Percentiles rank a stretch among this genome's conserved stretches.
Conservation (phyloP, 2,888 invertebrate species). For the Esperia sulphurella region DNA sequence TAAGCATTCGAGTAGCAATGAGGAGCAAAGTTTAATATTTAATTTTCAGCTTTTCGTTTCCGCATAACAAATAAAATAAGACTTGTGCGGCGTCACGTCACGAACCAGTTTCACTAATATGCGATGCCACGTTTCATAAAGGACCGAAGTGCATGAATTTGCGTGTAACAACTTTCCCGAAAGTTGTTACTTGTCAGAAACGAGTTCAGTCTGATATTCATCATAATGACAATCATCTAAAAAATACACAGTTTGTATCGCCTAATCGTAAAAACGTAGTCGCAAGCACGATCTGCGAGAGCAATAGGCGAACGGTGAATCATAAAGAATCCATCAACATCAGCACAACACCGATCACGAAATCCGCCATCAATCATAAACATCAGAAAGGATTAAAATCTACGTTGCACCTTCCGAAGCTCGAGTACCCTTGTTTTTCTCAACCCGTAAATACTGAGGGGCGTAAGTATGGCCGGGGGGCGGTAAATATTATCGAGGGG, state of each 20-base stretch:
- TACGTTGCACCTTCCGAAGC: constrained; percentile 78
- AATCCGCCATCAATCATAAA: constrained; percentile 79
- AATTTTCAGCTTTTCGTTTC: constrained; percentile 11
- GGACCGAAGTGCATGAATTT: constrained; percentile 2
- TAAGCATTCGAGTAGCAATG: neutral
- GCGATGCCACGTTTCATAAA: constrained; percentile 29
- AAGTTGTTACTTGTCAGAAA: too few relatives aligned
- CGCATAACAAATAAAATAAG: constrained; percentile 22
- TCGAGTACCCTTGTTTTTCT: constrained; percentile 80
- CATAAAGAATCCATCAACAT: constrained; percentile 74
- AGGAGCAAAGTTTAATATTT: constrained; percentile 13
- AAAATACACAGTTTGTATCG: constrained; percentile 10
- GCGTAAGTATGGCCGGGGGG: constrained; percentile 79
- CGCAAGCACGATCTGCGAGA: constrained; percentile 38
- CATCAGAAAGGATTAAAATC: constrained; percentile 80
- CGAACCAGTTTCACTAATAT: constrained; percentile 30
- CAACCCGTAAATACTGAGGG: constrained; percentile 79
- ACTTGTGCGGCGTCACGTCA: constrained; percentile 35
- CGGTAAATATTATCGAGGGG: constrained; percentile 78
- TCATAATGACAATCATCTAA: constrained; percentile 7
- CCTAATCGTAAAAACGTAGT: constrained; percentile 48
- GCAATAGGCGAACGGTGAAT: constrained; percentile 39
- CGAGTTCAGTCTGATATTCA: constrained; percentile 1
- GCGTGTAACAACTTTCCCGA: neutral
- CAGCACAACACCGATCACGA: constrained; percentile 67